Percentiles rank a stretch among this genome's conserved stretches.
Evolutionary conservation across 23 tunicate genomes (phyloP).

Genomic region (Trididemnum miniatum): DNA sequence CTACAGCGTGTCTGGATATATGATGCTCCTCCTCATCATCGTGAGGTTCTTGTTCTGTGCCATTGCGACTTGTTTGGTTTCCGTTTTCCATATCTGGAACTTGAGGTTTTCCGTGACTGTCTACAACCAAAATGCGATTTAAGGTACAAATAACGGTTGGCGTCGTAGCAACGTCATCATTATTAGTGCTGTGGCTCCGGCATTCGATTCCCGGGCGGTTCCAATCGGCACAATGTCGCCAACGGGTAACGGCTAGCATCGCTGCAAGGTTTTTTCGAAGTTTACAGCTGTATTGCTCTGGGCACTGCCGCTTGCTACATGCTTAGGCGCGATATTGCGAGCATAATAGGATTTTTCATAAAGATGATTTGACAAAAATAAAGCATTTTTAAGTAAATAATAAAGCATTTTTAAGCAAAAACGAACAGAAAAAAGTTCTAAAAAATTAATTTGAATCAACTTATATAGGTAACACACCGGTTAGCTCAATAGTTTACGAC

Average conservation of each 20-base stretch:
- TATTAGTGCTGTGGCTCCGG: not conserved
- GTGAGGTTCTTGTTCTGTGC: not conserved
- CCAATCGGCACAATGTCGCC: not conserved
- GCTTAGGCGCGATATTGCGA: not conserved
- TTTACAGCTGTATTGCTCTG: not conserved
- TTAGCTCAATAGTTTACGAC: no score
- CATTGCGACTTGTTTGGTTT: no score
- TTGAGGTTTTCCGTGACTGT: not conserved
- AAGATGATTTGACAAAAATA: no score
- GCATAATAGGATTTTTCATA: not conserved
- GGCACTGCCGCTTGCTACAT: not conserved
- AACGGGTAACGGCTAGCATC: not conserved
- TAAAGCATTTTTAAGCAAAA: no score
- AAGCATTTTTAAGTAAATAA: no score
- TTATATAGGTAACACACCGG: no score
- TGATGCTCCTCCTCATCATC: constrained; percentile 22
- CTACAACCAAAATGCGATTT: not conserved
- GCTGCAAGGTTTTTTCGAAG: not conserved
- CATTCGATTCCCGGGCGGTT: not conserved
- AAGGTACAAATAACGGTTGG: no score
- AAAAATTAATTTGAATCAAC: no score
- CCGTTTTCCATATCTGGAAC: no score
- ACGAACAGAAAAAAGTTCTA: no score
- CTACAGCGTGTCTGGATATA: not conserved
- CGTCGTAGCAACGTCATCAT: not conserved